These are phyloP conservation scores for Pseudorasbora parva DNA, from an alignment of 2,113 vertebrate genomes.

Conservation along the genomic window DNA sequence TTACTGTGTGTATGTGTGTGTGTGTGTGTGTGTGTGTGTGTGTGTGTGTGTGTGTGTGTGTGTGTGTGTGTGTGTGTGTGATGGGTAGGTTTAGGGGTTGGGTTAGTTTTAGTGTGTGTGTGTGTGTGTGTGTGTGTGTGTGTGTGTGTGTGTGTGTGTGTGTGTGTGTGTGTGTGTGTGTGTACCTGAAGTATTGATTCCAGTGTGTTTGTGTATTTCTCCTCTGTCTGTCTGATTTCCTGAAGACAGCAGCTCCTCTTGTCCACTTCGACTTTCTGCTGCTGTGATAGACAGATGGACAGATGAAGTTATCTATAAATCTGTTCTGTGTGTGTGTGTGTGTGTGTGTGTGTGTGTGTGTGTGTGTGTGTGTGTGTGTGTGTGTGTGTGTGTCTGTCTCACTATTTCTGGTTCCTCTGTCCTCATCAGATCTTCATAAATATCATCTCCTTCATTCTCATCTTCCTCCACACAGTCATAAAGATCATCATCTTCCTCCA, in stretches of 20 bases:
- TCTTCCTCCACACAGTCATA: slow-evolving; percentile 91
- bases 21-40: too few relatives aligned
- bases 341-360: neutral
- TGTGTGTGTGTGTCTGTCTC: slow-evolving; percentile 53
- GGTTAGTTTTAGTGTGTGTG: too few relatives aligned
- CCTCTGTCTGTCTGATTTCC: slow-evolving; percentile 88
- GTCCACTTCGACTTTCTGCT: slow-evolving; percentile 81
- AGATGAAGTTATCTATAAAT: neutral
- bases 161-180: slow-evolving; percentile 20
- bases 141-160: neutral
- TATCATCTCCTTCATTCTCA: slow-evolving; percentile 85
- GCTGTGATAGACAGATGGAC: slow-evolving; percentile 57
- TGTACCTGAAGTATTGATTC: slow-evolving; percentile 86
- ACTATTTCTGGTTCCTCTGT: slow-evolving; percentile 75
- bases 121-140: too few relatives aligned
- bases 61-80: too few relatives aligned
- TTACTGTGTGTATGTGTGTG: too few relatives aligned
- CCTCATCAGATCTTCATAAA: slow-evolving; percentile 91
- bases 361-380: slow-evolving; percentile 20
- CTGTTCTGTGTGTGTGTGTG: neutral
- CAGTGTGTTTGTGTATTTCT: slow-evolving; percentile 87
- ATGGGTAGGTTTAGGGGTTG: too few relatives aligned
- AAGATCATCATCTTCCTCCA: slow-evolving; percentile 88
- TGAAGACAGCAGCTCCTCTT: slow-evolving; percentile 88
- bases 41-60: too few relatives aligned